Base-by-base conservation (phyloP, 64 coral and sea anemone species). In the Cladopsammia gracilis region DNA sequence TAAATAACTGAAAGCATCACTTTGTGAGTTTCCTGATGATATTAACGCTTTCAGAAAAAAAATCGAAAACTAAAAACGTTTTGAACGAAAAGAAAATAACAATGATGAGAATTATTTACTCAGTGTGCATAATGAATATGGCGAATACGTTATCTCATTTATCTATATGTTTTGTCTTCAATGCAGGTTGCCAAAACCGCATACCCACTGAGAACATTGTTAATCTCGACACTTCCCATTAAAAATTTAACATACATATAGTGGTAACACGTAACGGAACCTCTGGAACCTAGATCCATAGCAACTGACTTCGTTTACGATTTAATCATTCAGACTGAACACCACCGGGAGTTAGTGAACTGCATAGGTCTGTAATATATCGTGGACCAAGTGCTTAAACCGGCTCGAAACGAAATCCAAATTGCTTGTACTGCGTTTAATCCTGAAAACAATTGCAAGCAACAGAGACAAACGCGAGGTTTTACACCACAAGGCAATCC, bases 201-300 rank as follows among this genome's bases (percentile, higher is more conserved):
- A 24, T 84, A 23, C 78, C 78, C 58, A 66, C 62, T 47, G 80
- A 48, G 80, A 12, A 23, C 62, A 64, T 65, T 84, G 62, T 68
- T 67, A 22, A 62, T 22, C 0, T n/a, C n/a, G 78, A 82, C 78
- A 49, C 42, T 51, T 79, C 11, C 10, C 64, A 84, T 84, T 84
- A 84, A 84, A 84, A 84, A 84, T 84, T 84, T 67, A 84, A 24
- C 45, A 68, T 20, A 65, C 15, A 5, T 48, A 2, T 6, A 48
- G 16, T 12, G 53, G 2, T 34, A 34, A 34, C 53, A 56, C 72
- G 15, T 52, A 10, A 20, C 16, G 48, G 45, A 18, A n/a, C n/a
- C n/a, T n/a, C n/a, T n/a, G n/a, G n/a, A n/a, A 7, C 45, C 4
- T 7, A 45, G 13, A 24, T 68, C 80, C 58, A 84, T 84, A 62